Percentiles rank a stretch among this genome's conserved stretches.
These are phyloP conservation scores for Tetragonisca angustula DNA, from an alignment of 2,888 invertebrate species.

Conservation along the genomic window DNA sequence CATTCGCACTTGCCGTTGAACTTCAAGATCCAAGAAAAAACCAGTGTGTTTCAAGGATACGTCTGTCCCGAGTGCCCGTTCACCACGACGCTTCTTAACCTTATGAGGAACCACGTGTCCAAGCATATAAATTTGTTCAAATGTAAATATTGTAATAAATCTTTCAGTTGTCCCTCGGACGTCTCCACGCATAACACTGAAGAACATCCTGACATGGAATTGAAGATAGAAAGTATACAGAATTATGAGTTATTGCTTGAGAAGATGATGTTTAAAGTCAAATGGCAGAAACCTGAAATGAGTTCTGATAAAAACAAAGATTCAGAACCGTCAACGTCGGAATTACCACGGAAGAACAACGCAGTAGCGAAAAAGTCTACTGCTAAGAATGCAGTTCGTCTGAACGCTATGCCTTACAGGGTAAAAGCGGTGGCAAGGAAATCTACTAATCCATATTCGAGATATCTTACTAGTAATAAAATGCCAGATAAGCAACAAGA, in stretches of 20 bases:
- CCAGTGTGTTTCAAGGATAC: constrained; percentile 72
- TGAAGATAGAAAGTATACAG: constrained; percentile 73
- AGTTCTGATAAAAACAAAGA: background rate
- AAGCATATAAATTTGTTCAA: constrained; percentile 83
- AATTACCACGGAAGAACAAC: constrained; percentile 25
- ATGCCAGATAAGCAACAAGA: constrained; percentile 34
- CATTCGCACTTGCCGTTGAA: constrained; percentile 81
- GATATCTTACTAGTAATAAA: constrained; percentile 67
- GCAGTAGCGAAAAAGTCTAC: constrained; percentile 85
- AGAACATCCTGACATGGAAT: constrained; percentile 77
- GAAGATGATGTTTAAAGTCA: constrained; percentile 67
- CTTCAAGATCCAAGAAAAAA: constrained; percentile 65
- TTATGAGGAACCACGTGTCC: constrained; percentile 83
- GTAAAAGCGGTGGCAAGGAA: constrained; percentile 83
- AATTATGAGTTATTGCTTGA: constrained; percentile 70
- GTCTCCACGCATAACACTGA: constrained; percentile 77
- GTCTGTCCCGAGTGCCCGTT: constrained; percentile 83
- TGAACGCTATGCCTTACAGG: constrained; percentile 59
- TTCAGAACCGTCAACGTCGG: background rate
- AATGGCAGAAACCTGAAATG: constrained; percentile 4
- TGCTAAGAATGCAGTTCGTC: constrained; percentile 70
- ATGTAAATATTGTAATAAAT: constrained; percentile 83
- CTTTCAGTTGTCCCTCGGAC: constrained; percentile 75
- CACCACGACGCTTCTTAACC: constrained; percentile 72
- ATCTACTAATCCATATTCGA: constrained; percentile 84